Base-by-base conservation (phyloP, 2,888 invertebrate species). In the Antheraea yamamai region DNA sequence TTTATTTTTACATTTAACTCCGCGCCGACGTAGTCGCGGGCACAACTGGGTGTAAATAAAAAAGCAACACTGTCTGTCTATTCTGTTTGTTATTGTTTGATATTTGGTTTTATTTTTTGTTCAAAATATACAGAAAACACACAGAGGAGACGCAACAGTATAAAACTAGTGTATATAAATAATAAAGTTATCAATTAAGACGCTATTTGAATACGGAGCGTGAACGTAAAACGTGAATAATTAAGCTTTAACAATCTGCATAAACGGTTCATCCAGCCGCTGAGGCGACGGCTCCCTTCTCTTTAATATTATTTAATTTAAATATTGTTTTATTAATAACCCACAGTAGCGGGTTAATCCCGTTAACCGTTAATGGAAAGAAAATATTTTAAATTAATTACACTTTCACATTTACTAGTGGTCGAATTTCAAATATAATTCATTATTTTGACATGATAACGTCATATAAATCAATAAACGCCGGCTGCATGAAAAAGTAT, bases 151-250 rank as follows among this genome's bases (percentile, higher is more conserved):
- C 2, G 47, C 47, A 8, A 2, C 47, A 2, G 23, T 6, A 30
- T 35, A 55, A 47, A n/a, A 68, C 16, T 18, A 74, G 61, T 68
- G 52, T 70, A 26, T 30, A 75, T 73, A 70, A 73, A 75, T 73
- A 55, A 70, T n/a, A 70, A 39, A 73, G 55, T 73, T 61, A 71
- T 73, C 47, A 73, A 71, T 71, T 68, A 66, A 14, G 20, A 12
- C 47, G 39, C 20, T 8, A 70, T 74, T 71, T 71, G 39, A 74
- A 71, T 71, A 71, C 39, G 58, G 71, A 39, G 73, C 61, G 73
- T 30, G 73, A 47, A 73, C 64, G 51, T 20, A 73, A 47, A 70
- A 51, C 23, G n/a, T 73, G 75, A 75, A 73, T 75, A 75, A 75
- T 73, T 70, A 75, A 75, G 61, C 20, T 26, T 52, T 70, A 39